Evolutionary conservation across 2,888 invertebrate genomes (phyloP).

Genomic region (Lamproptera curius): DNA sequence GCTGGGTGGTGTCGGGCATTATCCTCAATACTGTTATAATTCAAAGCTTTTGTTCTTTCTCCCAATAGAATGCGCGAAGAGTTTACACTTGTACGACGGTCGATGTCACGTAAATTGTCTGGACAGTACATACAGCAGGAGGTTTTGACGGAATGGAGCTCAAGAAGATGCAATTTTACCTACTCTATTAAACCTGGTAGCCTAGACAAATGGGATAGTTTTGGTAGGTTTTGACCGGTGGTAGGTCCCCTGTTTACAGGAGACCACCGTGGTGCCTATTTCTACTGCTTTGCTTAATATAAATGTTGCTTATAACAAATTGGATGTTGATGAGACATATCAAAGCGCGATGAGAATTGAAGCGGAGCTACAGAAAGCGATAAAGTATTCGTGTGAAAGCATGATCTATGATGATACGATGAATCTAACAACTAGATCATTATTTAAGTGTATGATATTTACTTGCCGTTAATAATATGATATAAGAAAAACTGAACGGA

Average conservation of each 20-base stretch:
- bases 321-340: conserved; percentile 59
- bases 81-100: conserved; percentile 79
- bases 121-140: conserved; percentile 66
- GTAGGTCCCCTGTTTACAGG: conserved; percentile 34
- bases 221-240: conserved; percentile 53
- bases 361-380: conserved; percentile 62
- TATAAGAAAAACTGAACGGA: conserved; percentile 46
- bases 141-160: conserved; percentile 51
- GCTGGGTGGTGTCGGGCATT: conserved; percentile 57
- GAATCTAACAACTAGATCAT: conserved; percentile 32
- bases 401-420: conserved; percentile 66
- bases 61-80: conserved; percentile 82
- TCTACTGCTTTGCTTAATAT: conserved; percentile 63
- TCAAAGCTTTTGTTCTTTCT: conserved; percentile 62
- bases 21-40: conserved; percentile 46
- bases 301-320: conserved; percentile 57
- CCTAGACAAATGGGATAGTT: conserved; percentile 51
- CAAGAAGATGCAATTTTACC: conserved; percentile 64
- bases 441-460: conserved; percentile 25
- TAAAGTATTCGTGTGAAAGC: conserved; percentile 58
- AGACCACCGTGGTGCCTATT: conserved; percentile 75
- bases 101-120: conserved; percentile 80
- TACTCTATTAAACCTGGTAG: conserved; percentile 42
- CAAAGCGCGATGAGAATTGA: conserved; percentile 62
- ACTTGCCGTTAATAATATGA: conserved; percentile 48